These are phyloP conservation scores for Neuroterus valhalla DNA, from an alignment of 1,140 invertebrate genomes.

Conservation along the genomic window DNA sequence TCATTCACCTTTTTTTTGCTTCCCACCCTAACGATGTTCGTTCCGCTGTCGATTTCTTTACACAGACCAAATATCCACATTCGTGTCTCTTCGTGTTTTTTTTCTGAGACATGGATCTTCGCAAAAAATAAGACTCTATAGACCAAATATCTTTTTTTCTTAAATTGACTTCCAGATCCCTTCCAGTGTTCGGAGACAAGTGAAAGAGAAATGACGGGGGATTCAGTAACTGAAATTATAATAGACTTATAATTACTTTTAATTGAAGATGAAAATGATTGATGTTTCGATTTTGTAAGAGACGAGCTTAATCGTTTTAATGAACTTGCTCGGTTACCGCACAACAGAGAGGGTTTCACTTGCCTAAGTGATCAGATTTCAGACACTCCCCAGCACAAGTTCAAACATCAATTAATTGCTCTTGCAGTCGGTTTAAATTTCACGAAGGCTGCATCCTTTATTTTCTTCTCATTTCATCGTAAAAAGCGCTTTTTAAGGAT, in stretches of 20 bases:
- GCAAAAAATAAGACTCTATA: not conserved
- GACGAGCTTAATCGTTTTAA: constrained; percentile 20
- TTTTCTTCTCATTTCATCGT: not conserved
- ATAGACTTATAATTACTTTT: constrained; percentile 4
- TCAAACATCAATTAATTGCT: constrained; percentile 28
- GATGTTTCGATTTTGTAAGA: constrained; percentile 28
- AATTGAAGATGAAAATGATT: constrained; percentile 25
- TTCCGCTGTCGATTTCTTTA: constrained; percentile 16
- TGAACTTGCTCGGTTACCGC: constrained; percentile 29
- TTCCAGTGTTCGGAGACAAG: no score
- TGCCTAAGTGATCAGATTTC: constrained; percentile 28
- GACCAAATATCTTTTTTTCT: not conserved
- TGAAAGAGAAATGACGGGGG: no score
- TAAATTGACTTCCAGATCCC: no score
- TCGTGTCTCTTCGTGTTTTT: not conserved
- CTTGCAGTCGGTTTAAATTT: constrained; percentile 5
- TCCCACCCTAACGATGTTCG: constrained; percentile 16
- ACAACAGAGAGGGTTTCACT: constrained; percentile 20
- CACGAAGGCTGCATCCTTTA: not conserved
- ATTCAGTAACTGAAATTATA: constrained; percentile 16
- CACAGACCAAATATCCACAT: not conserved
- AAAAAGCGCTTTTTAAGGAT: no score
- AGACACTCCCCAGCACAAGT: constrained; percentile 22
- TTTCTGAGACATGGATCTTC: not conserved
- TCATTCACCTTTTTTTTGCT: constrained; percentile 20